Base-by-base conservation (phyloP, 2,888 invertebrate species). In the Capitulum mitella region DNA sequence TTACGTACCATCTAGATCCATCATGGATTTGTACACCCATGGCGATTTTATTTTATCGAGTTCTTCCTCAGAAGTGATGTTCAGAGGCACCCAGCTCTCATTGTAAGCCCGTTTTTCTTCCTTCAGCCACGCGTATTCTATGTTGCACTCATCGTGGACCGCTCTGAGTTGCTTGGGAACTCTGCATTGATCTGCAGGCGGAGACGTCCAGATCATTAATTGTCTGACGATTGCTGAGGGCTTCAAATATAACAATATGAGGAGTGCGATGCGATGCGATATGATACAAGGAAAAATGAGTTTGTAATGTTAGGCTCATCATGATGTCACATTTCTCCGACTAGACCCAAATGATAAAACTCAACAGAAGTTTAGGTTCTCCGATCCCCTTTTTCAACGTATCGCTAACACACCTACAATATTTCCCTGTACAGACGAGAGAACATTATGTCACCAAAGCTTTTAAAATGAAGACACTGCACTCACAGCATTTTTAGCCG, bases 81-180 rank as follows among this genome's bases (percentile, higher is more conserved):
- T 70, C 37, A 37, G 34, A 1, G 80, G 76, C 26, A 37, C 64
- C 84, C 84, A 84, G 19, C 82, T 83, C 3, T 80, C 79, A 37
- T 80, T 80, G 61, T 84, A 84, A 70, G 82, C 81, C 46, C 80
- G 79, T 58, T 82, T 81, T 61, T 84, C 84, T 81, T 84, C 84
- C 64, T 81, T 80, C 29, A 75, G 40, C 32, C 83, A 80, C 19
- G 81, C 82, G n/a, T 82, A 81, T 74, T 81, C 81, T 8, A 82
- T 82, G 29, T 83, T 82, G 64, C 84, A 84, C 37, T 81, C 77
- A 14, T 81, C 79, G 29, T 82, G 79, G 19, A 83, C n/a, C n/a
- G 81, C 81, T 48, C 78, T 78, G 79, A 84, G 79, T 29, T 80
- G 77, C 58, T 78, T 78, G 29, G 81, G 81, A 14, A 83, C 82